These are phyloP conservation scores for Strigamia maritima DNA, from an alignment of 2,888 invertebrate genomes.

Conservation along the genomic window DNA sequence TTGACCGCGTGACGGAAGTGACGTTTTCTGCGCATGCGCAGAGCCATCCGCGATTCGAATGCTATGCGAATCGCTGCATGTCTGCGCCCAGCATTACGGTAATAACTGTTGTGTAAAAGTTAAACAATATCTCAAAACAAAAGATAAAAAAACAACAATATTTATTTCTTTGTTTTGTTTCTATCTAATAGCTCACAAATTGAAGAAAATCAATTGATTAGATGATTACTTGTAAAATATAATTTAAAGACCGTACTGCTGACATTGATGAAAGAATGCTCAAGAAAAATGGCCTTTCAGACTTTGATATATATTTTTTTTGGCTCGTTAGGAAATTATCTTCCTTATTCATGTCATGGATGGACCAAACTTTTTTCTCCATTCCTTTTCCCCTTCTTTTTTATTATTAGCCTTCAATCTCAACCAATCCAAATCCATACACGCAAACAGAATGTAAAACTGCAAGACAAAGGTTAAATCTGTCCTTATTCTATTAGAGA, in stretches of 20 bases:
- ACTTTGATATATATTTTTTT: not conserved
- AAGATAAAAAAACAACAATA: too few species aligned
- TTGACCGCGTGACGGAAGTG: too few species aligned
- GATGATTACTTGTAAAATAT: not conserved
- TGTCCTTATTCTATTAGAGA: not conserved
- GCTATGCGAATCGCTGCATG: too few species aligned
- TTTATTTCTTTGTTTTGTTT: too few species aligned
- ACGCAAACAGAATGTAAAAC: constrained; percentile 18
- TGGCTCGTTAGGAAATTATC: not conserved
- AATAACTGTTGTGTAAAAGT: too few species aligned
- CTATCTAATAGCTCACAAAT: not conserved
- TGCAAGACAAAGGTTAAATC: constrained; percentile 19
- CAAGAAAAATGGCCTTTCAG: not conserved
- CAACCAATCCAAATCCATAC: constrained; percentile 10
- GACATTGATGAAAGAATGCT: not conserved
- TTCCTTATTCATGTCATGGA: constrained; percentile 19
- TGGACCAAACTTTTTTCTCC: not conserved
- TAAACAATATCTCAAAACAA: too few species aligned
- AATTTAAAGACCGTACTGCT: not conserved
- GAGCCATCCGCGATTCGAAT: too few species aligned
- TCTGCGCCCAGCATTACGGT: too few species aligned
- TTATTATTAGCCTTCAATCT: not conserved
- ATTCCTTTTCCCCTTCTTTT: not conserved
- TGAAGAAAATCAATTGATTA: not conserved
- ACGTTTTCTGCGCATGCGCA: too few species aligned